A percentile compares a stretch with the other conserved stretches of the same genome.
These are phyloP conservation scores for Isaurus tuberculatus DNA, from an alignment of 92 coral and sea anemone genomes.

Conservation along the genomic window DNA sequence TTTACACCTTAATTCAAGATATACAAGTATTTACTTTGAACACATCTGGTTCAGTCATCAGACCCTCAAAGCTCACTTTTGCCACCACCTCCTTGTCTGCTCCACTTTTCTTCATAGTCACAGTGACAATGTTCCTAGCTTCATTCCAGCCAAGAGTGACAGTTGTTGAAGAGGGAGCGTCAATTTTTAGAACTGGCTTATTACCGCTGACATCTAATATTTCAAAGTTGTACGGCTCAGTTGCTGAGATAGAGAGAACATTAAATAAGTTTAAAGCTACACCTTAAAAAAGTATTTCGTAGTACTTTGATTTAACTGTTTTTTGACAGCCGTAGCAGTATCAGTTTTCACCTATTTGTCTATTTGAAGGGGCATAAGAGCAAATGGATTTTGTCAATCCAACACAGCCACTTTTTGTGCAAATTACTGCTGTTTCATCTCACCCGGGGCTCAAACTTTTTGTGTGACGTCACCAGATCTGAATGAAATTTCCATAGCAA, in stretches of 20 bases:
- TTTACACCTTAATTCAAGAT: neutral
- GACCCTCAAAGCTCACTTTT: neutral
- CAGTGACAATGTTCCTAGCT: neutral
- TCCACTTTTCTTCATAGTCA: slow-evolving; percentile 13
- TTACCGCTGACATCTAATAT: slow-evolving; percentile 28
- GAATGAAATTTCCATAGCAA: no score
- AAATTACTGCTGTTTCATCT: no score
- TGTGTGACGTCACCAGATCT: no score
- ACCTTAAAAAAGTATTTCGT: no score
- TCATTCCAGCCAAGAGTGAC: neutral
- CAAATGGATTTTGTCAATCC: no score
- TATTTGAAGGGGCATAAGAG: no score
- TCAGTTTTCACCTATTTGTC: no score
- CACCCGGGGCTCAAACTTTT: no score
- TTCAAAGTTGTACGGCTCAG: slow-evolving; percentile 20
- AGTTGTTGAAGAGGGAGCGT: neutral
- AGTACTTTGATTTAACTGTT: no score
- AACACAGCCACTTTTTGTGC: no score
- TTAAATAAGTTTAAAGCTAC: neutral
- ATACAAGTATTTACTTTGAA: neutral
- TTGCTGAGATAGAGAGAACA: neutral
- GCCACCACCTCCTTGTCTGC: neutral
- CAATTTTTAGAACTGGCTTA: neutral
- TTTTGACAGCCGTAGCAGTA: no score
- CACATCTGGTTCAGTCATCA: neutral